These are phyloP conservation scores for Thrips palmi DNA, from an alignment of 1,140 invertebrate species.

Conservation along the genomic window DNA sequence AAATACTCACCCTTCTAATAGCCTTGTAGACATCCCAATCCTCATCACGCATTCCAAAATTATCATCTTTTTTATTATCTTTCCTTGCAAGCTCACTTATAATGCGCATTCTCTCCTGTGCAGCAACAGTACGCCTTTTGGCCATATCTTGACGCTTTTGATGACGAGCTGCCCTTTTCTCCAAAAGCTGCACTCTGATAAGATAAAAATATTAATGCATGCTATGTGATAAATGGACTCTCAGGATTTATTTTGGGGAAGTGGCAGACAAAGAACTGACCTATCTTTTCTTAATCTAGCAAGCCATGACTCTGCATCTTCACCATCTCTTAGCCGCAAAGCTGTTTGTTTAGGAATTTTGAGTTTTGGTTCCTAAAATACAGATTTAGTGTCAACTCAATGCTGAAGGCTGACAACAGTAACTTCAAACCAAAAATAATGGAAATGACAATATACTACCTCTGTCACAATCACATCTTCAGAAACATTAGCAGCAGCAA, in stretches of 20 bases:
- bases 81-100: slow-evolving; percentile 73
- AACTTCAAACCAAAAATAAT: too few species aligned
- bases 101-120: slow-evolving; percentile 83
- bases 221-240: background rate
- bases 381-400: slow-evolving; percentile 7
- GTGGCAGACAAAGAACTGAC: slow-evolving; percentile 20
- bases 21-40: slow-evolving; percentile 94
- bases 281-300: slow-evolving; percentile 39
- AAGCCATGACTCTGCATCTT: slow-evolving; percentile 49
- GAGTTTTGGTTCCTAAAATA: slow-evolving; percentile 24
- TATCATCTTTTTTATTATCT: slow-evolving; percentile 69
- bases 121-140: slow-evolving; percentile 68
- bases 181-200: slow-evolving; percentile 37
- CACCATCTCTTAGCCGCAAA: slow-evolving; percentile 37
- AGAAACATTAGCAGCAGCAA: slow-evolving; percentile 41
- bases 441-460: too few species aligned
- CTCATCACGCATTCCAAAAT: slow-evolving; percentile 82
- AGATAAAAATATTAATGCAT: slow-evolving; percentile 3
- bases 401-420: too few species aligned
- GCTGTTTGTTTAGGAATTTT: slow-evolving; percentile 26
- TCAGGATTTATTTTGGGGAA: background rate
- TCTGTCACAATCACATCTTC: too few species aligned
- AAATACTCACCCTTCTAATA: slow-evolving; percentile 52
- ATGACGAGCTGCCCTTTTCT: slow-evolving; percentile 43
- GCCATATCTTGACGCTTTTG: slow-evolving; percentile 75